phyloP scores from a whole-genome alignment of 2,888 invertebrate genomes.

The Seira sanloemensis region DNA sequence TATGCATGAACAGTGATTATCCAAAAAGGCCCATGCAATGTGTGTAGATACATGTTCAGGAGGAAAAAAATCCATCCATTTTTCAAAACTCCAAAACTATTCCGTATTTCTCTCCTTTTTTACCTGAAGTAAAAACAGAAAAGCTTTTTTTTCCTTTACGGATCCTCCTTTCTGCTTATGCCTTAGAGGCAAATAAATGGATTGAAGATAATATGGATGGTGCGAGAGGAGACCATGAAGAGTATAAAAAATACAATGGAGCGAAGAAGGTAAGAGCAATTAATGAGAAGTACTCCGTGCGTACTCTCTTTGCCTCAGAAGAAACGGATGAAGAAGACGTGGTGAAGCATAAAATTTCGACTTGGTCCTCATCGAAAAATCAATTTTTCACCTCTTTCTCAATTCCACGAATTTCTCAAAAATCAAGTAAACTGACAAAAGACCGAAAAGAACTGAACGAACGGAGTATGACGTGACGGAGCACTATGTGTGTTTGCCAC shows the following conservation, averaged over 20 bases:
- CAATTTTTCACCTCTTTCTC: not conserved
- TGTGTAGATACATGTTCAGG: too few relatives aligned
- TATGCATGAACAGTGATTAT: not conserved
- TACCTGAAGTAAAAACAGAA: not conserved
- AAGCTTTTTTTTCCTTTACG: not conserved
- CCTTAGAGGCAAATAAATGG: slow-evolving; percentile 33
- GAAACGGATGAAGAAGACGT: not conserved
- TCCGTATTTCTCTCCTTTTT: not conserved
- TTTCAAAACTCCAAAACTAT: not conserved
- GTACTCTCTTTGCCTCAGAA: not conserved
- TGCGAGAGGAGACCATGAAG: not conserved
- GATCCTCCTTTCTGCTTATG: slow-evolving; percentile 2
- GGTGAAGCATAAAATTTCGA: not conserved
- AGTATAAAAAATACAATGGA: not conserved
- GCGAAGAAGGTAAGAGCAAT: not conserved
- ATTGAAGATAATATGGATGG: slow-evolving; percentile 2
- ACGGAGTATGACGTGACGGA: too few relatives aligned
- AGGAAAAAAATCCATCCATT: not conserved
- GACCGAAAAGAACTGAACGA: not conserved
- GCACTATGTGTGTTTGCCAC: not conserved
- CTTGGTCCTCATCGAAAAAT: not conserved
- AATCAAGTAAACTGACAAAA: not conserved
- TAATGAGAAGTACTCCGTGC: not conserved
- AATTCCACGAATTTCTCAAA: too few relatives aligned
- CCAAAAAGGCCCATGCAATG: too few relatives aligned